Conservation (phyloP, 2,888 invertebrate species). For the Plutella xylostella region DNA sequence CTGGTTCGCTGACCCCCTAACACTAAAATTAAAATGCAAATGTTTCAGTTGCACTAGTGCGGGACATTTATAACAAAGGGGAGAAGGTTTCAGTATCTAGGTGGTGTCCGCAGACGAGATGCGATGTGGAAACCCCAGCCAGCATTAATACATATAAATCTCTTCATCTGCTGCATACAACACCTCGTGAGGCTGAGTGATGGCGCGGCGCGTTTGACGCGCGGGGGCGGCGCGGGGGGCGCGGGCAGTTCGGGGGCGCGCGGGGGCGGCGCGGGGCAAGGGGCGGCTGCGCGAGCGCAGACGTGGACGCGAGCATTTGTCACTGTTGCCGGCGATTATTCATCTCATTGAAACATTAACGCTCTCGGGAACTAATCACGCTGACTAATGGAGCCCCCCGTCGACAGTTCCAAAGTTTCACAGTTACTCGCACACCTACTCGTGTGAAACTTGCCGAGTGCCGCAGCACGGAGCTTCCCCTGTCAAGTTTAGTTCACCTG, state of each 20-base stretch:
- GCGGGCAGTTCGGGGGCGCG: conserved; percentile 37
- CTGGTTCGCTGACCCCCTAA: too few species aligned
- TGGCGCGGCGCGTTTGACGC: conserved; percentile 33
- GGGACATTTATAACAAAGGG: too few species aligned
- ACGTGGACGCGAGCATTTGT: conserved; percentile 53
- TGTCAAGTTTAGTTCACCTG: too few species aligned
- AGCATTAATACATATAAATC: conserved; percentile 61
- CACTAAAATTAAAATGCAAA: too few species aligned
- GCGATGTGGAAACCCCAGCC: too few species aligned
- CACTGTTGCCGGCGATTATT: conserved; percentile 66
- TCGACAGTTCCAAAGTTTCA: conserved; percentile 65
- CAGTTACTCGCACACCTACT: conserved; percentile 23
- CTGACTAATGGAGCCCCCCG: conserved; percentile 69
- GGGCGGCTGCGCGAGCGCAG: conserved; percentile 57
- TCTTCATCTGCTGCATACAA: conserved; percentile 56
- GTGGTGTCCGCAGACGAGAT: too few species aligned
- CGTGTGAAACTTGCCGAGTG: conserved; percentile 5
- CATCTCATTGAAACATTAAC: conserved; percentile 69
- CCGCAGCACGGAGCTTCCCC: too few species aligned
- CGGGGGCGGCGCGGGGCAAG: conserved; percentile 31
- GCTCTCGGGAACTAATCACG: conserved; percentile 62
- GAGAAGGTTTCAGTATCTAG: too few species aligned
- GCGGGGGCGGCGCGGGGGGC: conserved; percentile 43
- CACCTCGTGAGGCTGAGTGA: conserved; percentile 53
- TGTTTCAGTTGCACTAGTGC: too few species aligned